These are phyloP conservation scores for Epinotia ramella DNA, from an alignment of 2,888 invertebrate genomes.

Conservation along the genomic window DNA sequence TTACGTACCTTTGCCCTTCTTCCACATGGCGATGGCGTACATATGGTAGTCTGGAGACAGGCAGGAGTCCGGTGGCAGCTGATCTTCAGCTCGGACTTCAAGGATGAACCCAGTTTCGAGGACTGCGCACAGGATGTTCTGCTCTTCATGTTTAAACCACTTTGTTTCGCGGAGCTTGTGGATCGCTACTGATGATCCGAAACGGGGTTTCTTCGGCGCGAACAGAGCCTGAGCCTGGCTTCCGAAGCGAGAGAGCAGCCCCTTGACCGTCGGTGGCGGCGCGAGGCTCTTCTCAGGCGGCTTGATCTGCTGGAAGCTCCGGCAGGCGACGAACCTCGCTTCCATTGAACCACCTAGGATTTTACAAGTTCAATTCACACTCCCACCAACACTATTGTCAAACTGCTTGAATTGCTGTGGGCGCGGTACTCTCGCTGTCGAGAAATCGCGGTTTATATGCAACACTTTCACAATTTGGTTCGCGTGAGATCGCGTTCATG, in stretches of 20 bases:
- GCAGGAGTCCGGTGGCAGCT: slow-evolving; percentile 75
- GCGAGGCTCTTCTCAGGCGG: slow-evolving; percentile 83
- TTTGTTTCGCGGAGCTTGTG: slow-evolving; percentile 90
- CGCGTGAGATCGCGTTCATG: slow-evolving; percentile 70
- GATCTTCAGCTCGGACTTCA: slow-evolving; percentile 85
- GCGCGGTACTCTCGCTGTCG: slow-evolving; percentile 75
- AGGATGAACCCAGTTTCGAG: slow-evolving; percentile 90
- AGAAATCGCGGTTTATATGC: slow-evolving; percentile 72
- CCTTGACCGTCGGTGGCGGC: slow-evolving; percentile 81
- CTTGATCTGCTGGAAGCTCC: slow-evolving; percentile 84
- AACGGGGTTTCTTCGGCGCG: slow-evolving; percentile 82
- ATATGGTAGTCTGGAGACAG: slow-evolving; percentile 84
- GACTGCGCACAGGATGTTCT: slow-evolving; percentile 89
- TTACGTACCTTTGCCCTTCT: slow-evolving; percentile 88
- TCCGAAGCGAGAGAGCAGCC: slow-evolving; percentile 83
- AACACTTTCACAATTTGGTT: slow-evolving; percentile 82
- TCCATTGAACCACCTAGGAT: slow-evolving; percentile 82
- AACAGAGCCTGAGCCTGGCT: slow-evolving; percentile 84
- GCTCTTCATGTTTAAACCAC: slow-evolving; percentile 90
- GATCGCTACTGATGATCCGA: slow-evolving; percentile 88
- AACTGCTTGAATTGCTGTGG: slow-evolving; percentile 54
- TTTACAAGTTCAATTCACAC: slow-evolving; percentile 65
- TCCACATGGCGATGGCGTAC: slow-evolving; percentile 90
- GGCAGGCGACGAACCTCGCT: slow-evolving; percentile 85
- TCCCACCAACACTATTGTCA: slow-evolving; percentile 63